Base-by-base conservation (phyloP, 1,140 invertebrate genomes). In the Saxidomus purpurata region DNA sequence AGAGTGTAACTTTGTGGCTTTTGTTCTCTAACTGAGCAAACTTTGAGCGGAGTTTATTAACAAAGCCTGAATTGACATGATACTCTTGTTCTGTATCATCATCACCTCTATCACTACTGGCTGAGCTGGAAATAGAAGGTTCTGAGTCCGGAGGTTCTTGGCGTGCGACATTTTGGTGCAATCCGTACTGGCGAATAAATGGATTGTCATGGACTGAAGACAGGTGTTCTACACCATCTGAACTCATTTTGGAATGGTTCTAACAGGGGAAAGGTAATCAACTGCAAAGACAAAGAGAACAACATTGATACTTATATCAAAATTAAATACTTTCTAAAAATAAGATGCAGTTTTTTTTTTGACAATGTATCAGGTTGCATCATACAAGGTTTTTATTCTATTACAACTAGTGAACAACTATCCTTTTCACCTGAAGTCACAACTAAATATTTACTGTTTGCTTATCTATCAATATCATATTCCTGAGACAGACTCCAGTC, bases 61-160 rank as follows among this genome's bases (percentile, higher is more conserved):
- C 95, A 93, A 95, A 95, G 22, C 95, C 95, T 25, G 93, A 94
- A 31, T 93, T 93, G 34, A 94, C 94, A 22, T 91, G 91, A 82
- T 95, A 95, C 74, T 94, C 94, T 31, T 92, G 90, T 34, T 91
- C 87, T n/a, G 90, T 77, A 22, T 94, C 93, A 81, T 90, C 89
- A 74, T 89, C 90, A 59, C 89, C 87, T 47, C 67, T 79, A 34
- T 87, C 83, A 47, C 74, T 91, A 71, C 83, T 82, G 4, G 52
- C 38, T 22, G 38, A 61, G 61, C 85, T 79, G 8, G 55, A 25
- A 80, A 59, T 43, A 19, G 49, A 38, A 25, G 25, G 25, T 17
- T 87, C 74, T 1, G 61, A 67, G 11, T 76, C 69, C 15, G 11
- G 31, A 22, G 34, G 22, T 25, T 31, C 85, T 25, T 79, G 71